phyloP scores from a whole-genome alignment of 2,797 vertebrate genomes.

The Lepidocolaptes lacrymiger region DNA sequence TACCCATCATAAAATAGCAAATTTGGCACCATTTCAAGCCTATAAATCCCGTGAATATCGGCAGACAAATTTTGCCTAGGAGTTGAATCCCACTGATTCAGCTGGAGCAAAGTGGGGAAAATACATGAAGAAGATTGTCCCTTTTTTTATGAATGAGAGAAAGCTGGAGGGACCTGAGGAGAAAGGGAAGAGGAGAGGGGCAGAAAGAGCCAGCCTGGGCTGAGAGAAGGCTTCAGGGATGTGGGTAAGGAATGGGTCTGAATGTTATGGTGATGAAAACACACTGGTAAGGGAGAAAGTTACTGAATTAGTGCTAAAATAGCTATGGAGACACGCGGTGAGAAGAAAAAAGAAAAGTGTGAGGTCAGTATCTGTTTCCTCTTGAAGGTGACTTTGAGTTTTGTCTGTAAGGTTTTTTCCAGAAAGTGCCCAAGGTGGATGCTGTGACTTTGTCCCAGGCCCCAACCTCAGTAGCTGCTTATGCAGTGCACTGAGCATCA shows the following conservation, averaged over 20 bases:
- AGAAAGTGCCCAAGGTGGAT: not conserved
- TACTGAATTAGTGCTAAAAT: not conserved
- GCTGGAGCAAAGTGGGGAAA: not conserved
- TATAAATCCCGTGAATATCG: not conserved
- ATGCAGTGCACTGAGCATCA: not conserved
- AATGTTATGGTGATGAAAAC: not conserved
- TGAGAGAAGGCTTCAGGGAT: not conserved
- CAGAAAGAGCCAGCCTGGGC: not conserved
- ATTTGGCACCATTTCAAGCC: not conserved
- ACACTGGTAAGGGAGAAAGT: not conserved
- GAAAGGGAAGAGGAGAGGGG: not conserved
- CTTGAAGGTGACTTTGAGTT: not conserved
- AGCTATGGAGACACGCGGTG: not conserved
- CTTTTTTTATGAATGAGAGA: not conserved
- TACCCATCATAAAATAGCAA: not conserved
- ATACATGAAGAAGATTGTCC: not conserved
- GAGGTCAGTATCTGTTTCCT: not conserved
- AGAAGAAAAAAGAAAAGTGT: not conserved
- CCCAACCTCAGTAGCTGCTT: not conserved
- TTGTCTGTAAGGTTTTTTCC: not conserved
- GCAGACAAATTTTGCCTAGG: not conserved
- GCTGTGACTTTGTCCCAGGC: not conserved
- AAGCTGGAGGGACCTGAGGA: not conserved
- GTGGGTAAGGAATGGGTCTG: fast-evolving
- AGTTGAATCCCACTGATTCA: not conserved